phyloP scores from a whole-genome alignment of 2,888 invertebrate genomes.

The Conus canariensis region DNA sequence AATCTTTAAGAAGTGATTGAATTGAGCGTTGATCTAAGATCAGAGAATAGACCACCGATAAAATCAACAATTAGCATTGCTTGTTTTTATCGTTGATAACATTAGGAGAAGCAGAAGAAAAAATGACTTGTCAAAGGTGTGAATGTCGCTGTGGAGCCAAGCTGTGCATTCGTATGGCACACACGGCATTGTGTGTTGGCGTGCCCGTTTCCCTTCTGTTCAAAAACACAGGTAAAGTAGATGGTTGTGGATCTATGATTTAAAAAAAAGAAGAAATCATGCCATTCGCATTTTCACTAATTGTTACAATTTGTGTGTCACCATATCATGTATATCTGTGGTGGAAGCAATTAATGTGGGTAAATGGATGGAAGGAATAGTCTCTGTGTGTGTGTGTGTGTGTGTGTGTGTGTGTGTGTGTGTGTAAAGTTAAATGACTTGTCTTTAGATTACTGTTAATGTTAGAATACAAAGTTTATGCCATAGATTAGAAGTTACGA shows the following conservation, averaged over 20 bases:
- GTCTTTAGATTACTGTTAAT: too few species aligned
- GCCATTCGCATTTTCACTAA: too few species aligned
- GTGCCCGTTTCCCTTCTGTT: constrained; percentile 64
- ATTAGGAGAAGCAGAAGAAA: not conserved
- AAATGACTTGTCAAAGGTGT: not conserved
- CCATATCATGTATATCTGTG: not conserved
- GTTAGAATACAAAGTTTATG: too few species aligned
- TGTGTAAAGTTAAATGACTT: not conserved
- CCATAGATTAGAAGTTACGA: too few species aligned
- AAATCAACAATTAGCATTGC: too few species aligned
- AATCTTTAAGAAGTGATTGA: too few species aligned
- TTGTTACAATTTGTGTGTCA: not conserved
- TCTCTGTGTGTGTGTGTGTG: constrained; percentile 12
- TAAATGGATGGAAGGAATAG: too few species aligned
- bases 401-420: not conserved
- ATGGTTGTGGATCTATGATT: not conserved
- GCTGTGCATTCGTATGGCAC: constrained; percentile 63
- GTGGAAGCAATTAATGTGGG: not conserved
- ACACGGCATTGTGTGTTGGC: constrained; percentile 66
- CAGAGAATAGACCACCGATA: too few species aligned
- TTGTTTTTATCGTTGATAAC: too few species aligned
- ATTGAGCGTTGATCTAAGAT: too few species aligned
- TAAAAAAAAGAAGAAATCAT: too few species aligned
- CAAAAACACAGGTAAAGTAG: constrained; percentile 66
- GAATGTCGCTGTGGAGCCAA: constrained; percentile 56